Percentiles rank a stretch among this genome's conserved stretches.
These are phyloP conservation scores for Agapornis canus DNA, from an alignment of 2,797 vertebrate genomes.

Conservation along the genomic window DNA sequence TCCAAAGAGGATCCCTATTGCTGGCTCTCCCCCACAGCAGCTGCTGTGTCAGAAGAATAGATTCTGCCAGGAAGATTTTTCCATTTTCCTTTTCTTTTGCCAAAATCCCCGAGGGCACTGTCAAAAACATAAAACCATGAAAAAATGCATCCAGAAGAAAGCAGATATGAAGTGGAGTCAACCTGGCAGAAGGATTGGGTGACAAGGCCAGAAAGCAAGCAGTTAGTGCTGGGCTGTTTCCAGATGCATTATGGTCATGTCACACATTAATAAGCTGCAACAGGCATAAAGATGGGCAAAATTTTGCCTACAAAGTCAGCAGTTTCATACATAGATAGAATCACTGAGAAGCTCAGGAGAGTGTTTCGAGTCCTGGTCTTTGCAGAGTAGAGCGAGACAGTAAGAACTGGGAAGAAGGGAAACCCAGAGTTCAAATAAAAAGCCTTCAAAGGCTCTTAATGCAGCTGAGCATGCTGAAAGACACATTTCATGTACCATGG, in stretches of 20 bases:
- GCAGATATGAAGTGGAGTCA: not conserved
- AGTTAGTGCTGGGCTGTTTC: conserved; percentile 4
- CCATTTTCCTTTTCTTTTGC: conserved; percentile 6
- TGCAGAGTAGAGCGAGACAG: not conserved
- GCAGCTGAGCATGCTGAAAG: not conserved
- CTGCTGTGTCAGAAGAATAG: conserved; percentile 21
- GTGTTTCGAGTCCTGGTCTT: not conserved
- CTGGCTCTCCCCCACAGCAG: conserved; percentile 24
- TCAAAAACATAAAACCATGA: not conserved
- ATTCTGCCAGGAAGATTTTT: conserved; percentile 10
- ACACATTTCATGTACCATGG: not conserved
- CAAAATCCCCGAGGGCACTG: not conserved
- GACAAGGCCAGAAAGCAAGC: not conserved
- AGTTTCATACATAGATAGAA: not conserved
- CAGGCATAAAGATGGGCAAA: not conserved
- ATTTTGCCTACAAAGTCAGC: not conserved
- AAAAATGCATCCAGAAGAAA: not conserved
- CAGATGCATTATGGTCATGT: not conserved
- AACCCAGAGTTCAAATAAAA: not conserved
- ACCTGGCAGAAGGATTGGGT: not conserved
- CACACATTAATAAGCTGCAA: not conserved
- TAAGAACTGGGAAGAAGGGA: rapidly evolving
- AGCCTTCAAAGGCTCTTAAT: not conserved
- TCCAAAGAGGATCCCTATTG: conserved; percentile 28
- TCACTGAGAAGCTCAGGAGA: not conserved